phyloP scores from a whole-genome alignment of 2,888 invertebrate genomes.

The Calliopum simillimum region DNA sequence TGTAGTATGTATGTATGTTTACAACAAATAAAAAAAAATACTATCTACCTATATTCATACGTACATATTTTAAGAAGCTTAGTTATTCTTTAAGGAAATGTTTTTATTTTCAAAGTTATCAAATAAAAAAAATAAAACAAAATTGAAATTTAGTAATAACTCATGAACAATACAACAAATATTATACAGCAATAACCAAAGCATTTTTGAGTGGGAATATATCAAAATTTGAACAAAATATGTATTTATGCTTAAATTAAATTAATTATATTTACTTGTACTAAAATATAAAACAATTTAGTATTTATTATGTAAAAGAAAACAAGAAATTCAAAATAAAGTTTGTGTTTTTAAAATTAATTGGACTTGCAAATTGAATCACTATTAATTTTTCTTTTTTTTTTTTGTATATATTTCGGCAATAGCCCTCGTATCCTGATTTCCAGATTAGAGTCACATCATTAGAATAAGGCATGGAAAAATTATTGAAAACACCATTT shows the following conservation, averaged over 20 bases:
- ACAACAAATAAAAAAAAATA: conserved; percentile 40
- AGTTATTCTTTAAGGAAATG: not conserved
- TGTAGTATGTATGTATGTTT: conserved; percentile 43
- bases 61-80: no score
- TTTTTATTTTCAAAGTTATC: not conserved
- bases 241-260: conserved; percentile 23
- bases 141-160: conserved; percentile 38
- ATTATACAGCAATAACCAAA: conserved; percentile 68
- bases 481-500: no score
- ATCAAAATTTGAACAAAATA: conserved; percentile 31
- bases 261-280: not conserved
- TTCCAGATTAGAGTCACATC: no score
- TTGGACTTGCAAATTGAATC: no score
- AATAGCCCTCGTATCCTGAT: no score
- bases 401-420: no score
- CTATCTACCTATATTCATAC: no score
- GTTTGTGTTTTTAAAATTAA: not conserved
- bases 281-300: conserved; percentile 33
- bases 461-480: no score
- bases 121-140: conserved; percentile 33
- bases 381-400: no score
- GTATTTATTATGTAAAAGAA: conserved; percentile 38
- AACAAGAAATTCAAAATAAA: conserved; percentile 30
- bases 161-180: conserved; percentile 43
- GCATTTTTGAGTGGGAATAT: conserved; percentile 58